Evolutionary conservation across 35 echinoderm and acorn worm genomes (phyloP).

Genomic region (Lytechinus pictus): DNA sequence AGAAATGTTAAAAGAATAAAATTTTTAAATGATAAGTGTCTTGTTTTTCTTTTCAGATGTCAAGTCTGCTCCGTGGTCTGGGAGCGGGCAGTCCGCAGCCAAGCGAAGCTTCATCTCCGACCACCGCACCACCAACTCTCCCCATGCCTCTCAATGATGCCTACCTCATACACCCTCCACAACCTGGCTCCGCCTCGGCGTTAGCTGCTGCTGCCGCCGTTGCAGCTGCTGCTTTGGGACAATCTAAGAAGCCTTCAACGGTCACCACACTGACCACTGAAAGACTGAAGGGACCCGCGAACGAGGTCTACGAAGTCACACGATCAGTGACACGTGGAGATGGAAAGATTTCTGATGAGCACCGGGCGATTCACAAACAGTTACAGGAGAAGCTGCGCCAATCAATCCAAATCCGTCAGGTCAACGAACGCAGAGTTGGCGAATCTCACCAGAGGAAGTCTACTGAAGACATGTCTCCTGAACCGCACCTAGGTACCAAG

Average conservation of each 20-base stretch:
- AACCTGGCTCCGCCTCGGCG: background rate
- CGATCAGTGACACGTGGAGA: conserved; percentile 15
- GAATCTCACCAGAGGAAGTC: conserved; percentile 1
- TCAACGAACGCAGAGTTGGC: conserved; percentile 8
- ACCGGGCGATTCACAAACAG: conserved; percentile 35
- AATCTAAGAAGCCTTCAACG: background rate
- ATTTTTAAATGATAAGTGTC: background rate
- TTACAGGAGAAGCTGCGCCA: background rate
- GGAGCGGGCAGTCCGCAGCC: conserved; percentile 32
- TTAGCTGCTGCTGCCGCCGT: background rate
- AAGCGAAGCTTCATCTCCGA: conserved; percentile 12
- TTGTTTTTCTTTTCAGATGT: conserved; percentile 24
- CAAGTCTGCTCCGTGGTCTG: conserved; percentile 23
- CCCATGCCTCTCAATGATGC: conserved; percentile 44
- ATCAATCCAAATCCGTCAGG: conserved; percentile 21
- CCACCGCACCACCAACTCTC: background rate
- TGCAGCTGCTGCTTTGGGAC: background rate
- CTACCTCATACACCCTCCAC: conserved; percentile 10
- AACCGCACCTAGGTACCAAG: background rate
- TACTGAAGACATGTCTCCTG: background rate
- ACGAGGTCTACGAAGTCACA: conserved; percentile 32
- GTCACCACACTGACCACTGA: conserved; percentile 31
- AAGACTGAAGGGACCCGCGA: conserved; percentile 27
- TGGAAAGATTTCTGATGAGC: background rate
- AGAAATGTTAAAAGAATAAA: too few species aligned